Conservation (phyloP, 2,888 invertebrate genomes). For the Cinara cedri region DNA sequence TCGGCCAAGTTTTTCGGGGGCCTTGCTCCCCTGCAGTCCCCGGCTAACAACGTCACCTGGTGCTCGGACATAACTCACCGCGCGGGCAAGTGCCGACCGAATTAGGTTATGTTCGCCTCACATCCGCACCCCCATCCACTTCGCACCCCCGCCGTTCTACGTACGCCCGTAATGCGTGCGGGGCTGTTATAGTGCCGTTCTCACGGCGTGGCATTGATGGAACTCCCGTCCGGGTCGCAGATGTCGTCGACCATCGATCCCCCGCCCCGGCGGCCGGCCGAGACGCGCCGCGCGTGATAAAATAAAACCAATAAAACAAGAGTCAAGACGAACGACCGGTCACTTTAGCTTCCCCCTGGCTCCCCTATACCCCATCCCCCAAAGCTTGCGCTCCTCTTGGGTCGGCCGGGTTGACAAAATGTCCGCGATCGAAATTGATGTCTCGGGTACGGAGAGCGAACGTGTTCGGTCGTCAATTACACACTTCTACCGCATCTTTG, state of each 20-base stretch:
- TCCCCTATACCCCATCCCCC: not conserved
- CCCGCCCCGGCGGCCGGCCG: too few relatives aligned
- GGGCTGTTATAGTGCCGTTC: not conserved
- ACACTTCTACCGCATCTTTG: too few relatives aligned
- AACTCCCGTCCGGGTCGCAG: slow-evolving; percentile 36
- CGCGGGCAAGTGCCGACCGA: not conserved
- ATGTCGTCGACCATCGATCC: slow-evolving; percentile 27
- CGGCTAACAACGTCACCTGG: slow-evolving; percentile 40
- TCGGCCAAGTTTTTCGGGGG: slow-evolving; percentile 28
- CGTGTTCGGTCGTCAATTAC: too few relatives aligned
- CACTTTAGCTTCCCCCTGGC: too few relatives aligned
- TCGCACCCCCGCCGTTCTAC: too few relatives aligned
- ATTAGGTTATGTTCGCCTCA: slow-evolving; percentile 10
- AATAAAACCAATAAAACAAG: slow-evolving; percentile 48
- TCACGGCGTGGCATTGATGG: slow-evolving; percentile 44
- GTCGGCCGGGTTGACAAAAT: slow-evolving; percentile 4
- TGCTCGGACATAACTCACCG: slow-evolving; percentile 51
- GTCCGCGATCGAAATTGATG: slow-evolving; percentile 1
- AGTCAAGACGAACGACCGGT: slow-evolving; percentile 43
- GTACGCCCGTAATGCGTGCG: not conserved
- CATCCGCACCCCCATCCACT: not conserved
- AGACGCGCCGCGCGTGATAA: slow-evolving; percentile 12
- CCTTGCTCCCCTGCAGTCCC: not conserved
- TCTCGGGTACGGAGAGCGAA: too few relatives aligned
- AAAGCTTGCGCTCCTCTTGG: too few relatives aligned